Conservation (phyloP, 2,797 vertebrate species). For the Pangasius larnaudii region DNA sequence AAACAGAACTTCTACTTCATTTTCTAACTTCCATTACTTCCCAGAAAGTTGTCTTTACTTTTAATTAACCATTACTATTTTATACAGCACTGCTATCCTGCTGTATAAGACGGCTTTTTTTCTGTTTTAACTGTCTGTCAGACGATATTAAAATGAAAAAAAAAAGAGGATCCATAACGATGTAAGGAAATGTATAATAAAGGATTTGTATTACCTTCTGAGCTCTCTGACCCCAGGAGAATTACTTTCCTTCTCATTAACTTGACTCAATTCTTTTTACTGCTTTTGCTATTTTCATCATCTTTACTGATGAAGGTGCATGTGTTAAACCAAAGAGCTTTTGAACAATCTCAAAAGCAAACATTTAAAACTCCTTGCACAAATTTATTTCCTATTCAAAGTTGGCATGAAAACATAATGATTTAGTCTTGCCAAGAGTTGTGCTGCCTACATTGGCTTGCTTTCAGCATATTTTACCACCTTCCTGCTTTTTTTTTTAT, state of each 20-base stretch:
- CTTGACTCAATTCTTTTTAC: background rate
- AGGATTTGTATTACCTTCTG: constrained; percentile 5
- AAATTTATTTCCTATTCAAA: constrained; percentile 17
- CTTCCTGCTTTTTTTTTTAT: background rate
- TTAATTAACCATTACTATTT: constrained; percentile 9
- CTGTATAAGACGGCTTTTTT: background rate
- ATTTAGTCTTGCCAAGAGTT: constrained; percentile 22
- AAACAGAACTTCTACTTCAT: background rate
- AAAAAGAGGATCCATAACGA: background rate
- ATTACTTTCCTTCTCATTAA: constrained; percentile 24
- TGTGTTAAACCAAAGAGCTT: constrained; percentile 26
- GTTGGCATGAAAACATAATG: background rate
- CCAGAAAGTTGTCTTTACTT: constrained; percentile 1
- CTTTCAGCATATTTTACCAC: constrained; percentile 5
- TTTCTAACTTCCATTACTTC: background rate
- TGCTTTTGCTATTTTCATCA: constrained; percentile 17
- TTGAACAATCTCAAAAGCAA: constrained; percentile 36
- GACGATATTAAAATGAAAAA: background rate
- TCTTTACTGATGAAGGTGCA: constrained; percentile 37
- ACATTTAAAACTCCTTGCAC: constrained; percentile 3
- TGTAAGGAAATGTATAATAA: constrained; percentile 26
- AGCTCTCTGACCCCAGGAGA: constrained; percentile 16
- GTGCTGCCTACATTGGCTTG: background rate
- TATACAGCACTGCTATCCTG: background rate
- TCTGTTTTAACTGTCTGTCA: background rate